A percentile compares a stretch with the other conserved stretches of the same genome.
These are phyloP conservation scores for Zosterops pallidus DNA, from an alignment of 2,113 vertebrate species.

Conservation along the genomic window DNA sequence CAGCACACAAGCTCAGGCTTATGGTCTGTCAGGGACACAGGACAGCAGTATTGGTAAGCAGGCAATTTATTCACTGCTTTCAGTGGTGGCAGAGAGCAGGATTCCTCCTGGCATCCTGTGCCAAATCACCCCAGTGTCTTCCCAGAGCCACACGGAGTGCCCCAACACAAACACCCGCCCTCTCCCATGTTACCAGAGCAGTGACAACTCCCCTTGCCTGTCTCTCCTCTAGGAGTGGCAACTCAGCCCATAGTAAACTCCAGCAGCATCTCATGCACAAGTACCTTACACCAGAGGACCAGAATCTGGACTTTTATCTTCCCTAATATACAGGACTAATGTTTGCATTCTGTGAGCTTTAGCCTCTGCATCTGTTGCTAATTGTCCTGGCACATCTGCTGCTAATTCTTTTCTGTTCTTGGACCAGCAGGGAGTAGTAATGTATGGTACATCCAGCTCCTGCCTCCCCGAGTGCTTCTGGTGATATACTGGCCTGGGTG, in stretches of 20 bases:
- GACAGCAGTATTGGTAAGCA: neutral
- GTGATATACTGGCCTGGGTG: constrained; percentile 5
- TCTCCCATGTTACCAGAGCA: neutral
- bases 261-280: neutral
- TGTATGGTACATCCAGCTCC: constrained; percentile 34
- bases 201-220: accelerated
- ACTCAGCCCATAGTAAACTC: neutral
- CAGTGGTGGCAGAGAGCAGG: neutral
- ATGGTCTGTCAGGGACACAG: accelerated
- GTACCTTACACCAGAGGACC: constrained; percentile 14
- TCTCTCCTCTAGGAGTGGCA: neutral
- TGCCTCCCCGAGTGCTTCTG: neutral
- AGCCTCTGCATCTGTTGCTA: constrained; percentile 66
- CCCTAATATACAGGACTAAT: constrained; percentile 24
- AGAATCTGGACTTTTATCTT: constrained; percentile 49
- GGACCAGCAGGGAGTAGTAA: constrained; percentile 65
- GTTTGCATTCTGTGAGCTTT: constrained; percentile 53
- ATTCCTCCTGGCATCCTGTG: neutral
- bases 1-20: neutral
- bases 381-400: constrained; percentile 69
- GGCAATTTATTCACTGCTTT: neutral
- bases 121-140: neutral
- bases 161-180: neutral
- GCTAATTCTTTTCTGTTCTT: constrained; percentile 59
- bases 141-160: accelerated